Evolutionary conservation across 2,888 invertebrate species (phyloP).

Genomic region (Silvanus unidentatus): DNA sequence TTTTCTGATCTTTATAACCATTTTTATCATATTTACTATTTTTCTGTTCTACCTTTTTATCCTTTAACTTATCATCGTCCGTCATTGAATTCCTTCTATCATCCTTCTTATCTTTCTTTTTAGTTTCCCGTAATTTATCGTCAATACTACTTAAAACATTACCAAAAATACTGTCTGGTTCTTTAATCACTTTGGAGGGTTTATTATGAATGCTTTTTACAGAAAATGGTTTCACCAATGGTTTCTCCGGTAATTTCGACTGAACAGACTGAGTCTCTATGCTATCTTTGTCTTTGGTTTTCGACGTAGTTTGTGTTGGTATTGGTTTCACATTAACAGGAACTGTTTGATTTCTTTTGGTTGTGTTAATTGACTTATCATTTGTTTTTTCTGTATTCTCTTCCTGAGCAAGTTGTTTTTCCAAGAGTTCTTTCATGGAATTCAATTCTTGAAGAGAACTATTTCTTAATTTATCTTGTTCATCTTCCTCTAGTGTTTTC

Average conservation of each 20-base stretch:
- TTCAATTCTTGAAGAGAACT: conserved; percentile 50
- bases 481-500: conserved; percentile 32
- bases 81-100: conserved; percentile 8
- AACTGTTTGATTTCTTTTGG: neutral
- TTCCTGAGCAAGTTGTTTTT: conserved; percentile 44
- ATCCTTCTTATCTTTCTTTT: conserved; percentile 20
- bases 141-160: conserved; percentile 30
- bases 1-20: conserved; percentile 7
- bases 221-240: neutral
- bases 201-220: conserved; percentile 5
- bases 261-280: no score
- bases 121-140: conserved; percentile 23
- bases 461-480: conserved; percentile 32
- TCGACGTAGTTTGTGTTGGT: no score
- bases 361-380: neutral
- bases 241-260: neutral
- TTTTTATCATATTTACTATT: conserved; percentile 7
- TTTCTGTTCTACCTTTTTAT: no score
- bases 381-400: conserved; percentile 8
- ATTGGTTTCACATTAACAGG: conserved; percentile 1
- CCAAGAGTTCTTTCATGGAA: conserved; percentile 48
- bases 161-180: conserved; percentile 27
- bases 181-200: conserved; percentile 24
- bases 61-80: no score
- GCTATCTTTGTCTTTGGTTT: no score